phyloP scores from a whole-genome alignment of 2,888 invertebrate genomes.

The Torymus texanus region DNA sequence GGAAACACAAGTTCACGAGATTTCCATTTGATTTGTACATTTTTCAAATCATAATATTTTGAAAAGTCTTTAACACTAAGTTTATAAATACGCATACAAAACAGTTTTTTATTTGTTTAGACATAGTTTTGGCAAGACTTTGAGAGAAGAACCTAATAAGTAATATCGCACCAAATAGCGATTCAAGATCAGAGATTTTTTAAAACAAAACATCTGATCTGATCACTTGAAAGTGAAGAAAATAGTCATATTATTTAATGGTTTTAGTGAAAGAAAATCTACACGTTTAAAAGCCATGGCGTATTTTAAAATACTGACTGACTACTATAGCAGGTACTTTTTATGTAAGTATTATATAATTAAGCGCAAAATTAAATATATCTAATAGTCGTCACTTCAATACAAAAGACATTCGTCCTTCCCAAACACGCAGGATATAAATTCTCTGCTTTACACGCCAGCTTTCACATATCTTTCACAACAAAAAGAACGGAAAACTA shows the following conservation, averaged over 20 bases:
- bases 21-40: constrained; percentile 40
- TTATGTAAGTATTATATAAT: constrained; percentile 44
- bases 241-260: constrained; percentile 1
- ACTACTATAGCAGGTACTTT: constrained; percentile 52
- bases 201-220: constrained; percentile 34
- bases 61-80: constrained; percentile 31
- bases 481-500: constrained; percentile 25
- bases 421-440: constrained; percentile 11
- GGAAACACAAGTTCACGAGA: constrained; percentile 31
- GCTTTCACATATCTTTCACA: constrained; percentile 12
- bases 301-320: constrained; percentile 49
- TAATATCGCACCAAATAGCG: constrained; percentile 11
- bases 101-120: constrained; percentile 26
- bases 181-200: constrained; percentile 26
- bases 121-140: constrained; percentile 34
- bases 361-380: constrained; percentile 33
- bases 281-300: constrained; percentile 44
- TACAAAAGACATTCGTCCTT: constrained; percentile 27
- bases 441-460: neutral
- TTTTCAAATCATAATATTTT: constrained; percentile 45
- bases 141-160: constrained; percentile 5
- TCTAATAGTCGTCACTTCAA: constrained; percentile 28
- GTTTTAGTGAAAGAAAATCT: constrained; percentile 6
- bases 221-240: constrained; percentile 10
- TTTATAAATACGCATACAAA: constrained; percentile 47